Percentiles rank a stretch among this genome's conserved stretches.
Evolutionary conservation across 2,113 vertebrate genomes (phyloP).

Genomic region (Dermatemys mawii): DNA sequence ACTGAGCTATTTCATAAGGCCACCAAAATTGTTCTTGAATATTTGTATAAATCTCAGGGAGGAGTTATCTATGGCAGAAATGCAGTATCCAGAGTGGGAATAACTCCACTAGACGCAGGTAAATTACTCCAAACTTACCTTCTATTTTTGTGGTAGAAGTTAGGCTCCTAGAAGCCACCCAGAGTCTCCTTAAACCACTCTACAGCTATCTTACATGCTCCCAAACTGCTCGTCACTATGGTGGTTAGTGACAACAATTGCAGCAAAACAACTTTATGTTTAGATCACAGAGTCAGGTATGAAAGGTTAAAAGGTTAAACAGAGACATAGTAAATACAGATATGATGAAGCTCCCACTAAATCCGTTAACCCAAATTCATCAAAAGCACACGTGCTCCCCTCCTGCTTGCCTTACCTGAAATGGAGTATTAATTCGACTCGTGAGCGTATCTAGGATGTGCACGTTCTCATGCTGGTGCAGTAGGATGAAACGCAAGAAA

Average conservation of each 20-base stretch:
- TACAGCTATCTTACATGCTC: background rate
- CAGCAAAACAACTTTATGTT: background rate
- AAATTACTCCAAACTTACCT: background rate
- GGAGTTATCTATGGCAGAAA: background rate
- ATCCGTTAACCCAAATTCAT: background rate
- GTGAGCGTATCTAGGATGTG: conserved; percentile 94
- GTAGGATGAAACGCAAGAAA: conserved; percentile 94
- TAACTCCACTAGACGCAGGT: background rate
- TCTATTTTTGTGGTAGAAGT: background rate
- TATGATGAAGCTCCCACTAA: background rate
- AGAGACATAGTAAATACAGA: background rate
- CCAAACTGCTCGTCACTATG: background rate
- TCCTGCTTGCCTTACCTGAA: conserved; percentile 83
- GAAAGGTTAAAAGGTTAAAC: background rate
- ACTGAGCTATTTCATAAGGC: background rate
- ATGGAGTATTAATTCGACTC: conserved; percentile 96
- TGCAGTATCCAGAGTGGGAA: background rate
- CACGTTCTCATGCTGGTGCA: conserved; percentile 92
- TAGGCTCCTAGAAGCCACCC: background rate
- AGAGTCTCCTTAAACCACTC: background rate
- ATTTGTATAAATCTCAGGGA: background rate
- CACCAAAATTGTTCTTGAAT: background rate
- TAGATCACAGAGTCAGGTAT: background rate
- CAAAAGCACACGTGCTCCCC: background rate
- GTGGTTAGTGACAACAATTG: background rate